Conservation (phyloP, 2,888 invertebrate genomes). For the Tholera decimalis region DNA sequence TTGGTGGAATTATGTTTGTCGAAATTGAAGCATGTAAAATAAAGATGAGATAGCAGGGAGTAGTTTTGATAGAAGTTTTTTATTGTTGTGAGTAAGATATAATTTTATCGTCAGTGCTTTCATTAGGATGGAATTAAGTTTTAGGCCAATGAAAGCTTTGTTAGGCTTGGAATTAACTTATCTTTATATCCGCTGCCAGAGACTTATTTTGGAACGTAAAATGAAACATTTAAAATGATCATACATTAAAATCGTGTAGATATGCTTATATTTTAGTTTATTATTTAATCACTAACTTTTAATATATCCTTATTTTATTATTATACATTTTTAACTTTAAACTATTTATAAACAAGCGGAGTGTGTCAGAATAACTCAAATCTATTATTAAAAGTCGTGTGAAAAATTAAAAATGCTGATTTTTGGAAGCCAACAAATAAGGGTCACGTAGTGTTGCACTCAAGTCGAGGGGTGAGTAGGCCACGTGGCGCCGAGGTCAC, state of each 20-base stretch:
- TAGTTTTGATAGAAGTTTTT: conserved; percentile 49
- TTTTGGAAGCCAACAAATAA: conserved; percentile 73
- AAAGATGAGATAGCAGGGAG: conserved; percentile 22
- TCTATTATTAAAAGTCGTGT: conserved; percentile 66
- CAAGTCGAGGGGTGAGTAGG: conserved; percentile 66
- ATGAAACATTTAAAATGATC: not conserved
- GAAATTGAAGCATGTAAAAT: conserved; percentile 36
- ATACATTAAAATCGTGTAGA: not conserved
- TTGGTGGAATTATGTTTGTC: conserved; percentile 2
- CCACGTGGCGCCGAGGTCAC: conserved; percentile 86
- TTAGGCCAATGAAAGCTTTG: conserved; percentile 15
- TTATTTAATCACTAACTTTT: conserved; percentile 2
- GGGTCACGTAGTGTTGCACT: conserved; percentile 72
- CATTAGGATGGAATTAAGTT: conserved; percentile 24
- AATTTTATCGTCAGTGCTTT: conserved; percentile 38
- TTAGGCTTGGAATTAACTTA: conserved; percentile 17
- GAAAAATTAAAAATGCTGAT: conserved; percentile 77
- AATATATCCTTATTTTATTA: conserved; percentile 11
- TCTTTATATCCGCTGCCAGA: conserved; percentile 2
- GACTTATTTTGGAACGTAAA: not conserved
- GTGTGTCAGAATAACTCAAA: conserved; percentile 67
- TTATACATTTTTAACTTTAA: conserved; percentile 35
- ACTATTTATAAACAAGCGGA: conserved; percentile 49
- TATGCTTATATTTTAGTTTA: not conserved
- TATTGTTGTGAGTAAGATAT: conserved; percentile 35